Evolutionary conservation across 1,140 invertebrate species (phyloP).

Genomic region (Trachymyrmex septentrionalis): DNA sequence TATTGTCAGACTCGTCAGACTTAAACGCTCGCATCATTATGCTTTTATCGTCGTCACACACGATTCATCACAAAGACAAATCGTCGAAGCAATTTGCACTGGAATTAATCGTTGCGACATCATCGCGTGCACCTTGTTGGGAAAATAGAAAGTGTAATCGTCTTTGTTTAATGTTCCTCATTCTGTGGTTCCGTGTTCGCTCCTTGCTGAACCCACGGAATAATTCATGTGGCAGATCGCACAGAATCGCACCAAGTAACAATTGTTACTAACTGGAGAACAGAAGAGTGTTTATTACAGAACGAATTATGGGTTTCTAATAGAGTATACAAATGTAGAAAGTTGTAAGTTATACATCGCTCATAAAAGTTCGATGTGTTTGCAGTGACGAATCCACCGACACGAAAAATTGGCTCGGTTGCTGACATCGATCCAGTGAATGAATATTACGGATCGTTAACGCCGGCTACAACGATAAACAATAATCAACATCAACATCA

Average conservation of each 20-base stretch:
- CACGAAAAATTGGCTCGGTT: conserved; percentile 95
- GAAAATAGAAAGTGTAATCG: conserved; percentile 53
- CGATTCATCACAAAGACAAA: conserved; percentile 42
- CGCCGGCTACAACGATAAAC: conserved; percentile 85
- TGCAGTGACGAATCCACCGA: conserved; percentile 88
- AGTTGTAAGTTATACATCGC: neutral
- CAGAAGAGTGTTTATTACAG: neutral
- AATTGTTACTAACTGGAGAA: conserved; percentile 27
- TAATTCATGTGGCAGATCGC: neutral
- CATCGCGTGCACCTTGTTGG: conserved; percentile 11
- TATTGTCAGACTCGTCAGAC: conserved; percentile 5
- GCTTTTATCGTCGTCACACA: conserved; percentile 7
- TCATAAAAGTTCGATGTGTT: conserved; percentile 51
- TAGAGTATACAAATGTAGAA: neutral
- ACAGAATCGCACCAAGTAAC: conserved; percentile 11
- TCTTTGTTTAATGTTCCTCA: conserved; percentile 18
- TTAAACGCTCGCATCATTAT: conserved; percentile 36
- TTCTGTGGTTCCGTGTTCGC: conserved; percentile 26
- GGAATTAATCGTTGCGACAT: conserved; percentile 53
- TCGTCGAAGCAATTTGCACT: conserved; percentile 32
- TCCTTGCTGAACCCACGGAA: conserved; percentile 21
- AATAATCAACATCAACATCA: conserved; percentile 82
- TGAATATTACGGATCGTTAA: conserved; percentile 94
- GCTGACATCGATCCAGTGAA: conserved; percentile 98
- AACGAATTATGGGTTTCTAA: neutral